Evolutionary conservation across 2,113 vertebrate species (phyloP), one percentile per base, ranked within the genome.

Genomic region (Setophaga coronata): DNA sequence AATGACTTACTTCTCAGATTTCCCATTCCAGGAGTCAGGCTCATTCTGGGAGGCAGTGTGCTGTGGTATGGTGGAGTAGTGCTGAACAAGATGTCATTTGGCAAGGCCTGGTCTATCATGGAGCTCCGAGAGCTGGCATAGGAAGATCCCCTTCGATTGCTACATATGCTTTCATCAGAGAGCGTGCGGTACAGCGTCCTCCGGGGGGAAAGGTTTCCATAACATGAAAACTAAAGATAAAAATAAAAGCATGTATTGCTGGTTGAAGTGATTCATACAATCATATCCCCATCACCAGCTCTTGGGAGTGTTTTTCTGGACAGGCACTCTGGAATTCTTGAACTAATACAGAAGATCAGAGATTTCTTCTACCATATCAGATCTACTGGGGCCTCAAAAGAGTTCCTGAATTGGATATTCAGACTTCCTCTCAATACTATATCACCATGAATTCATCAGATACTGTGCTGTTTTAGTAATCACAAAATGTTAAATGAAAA

Each of bases 31-130:
- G 97, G 98, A 56, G 96, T 98, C 79, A 98, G 97, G 92, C 98
- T 96, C 95, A 98, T 99, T 73, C 99, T 98, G 7, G 99, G 98
- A 9, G 99, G 99, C 96, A 99, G 79, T 0, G 99, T 99, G 97
- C 98, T 99, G 97, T 99, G 99, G 95, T 99, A 99, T 0, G 99
- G 99, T 7, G 98, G 99, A 2, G 99, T 99, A 74, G 98, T 99
- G 98, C 99, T 99, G 98, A 99, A 99, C 24, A 99, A 98, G 96
- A 99, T 99, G 96, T 99, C 99, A 19, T 98, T 99, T 88, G 99
- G 99, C 98, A 99, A 92, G 18, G 98, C 98, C 79, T 99, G 99
- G 95, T 99, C 99, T 73, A 99, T 97, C 96, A 99, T 90, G 43
- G 99, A 99, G 88, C 99, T 99, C n/a, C 98, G 98, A 11, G 99